Percentiles rank a stretch among this genome's conserved stretches.
These are phyloP conservation scores for Halcyon leucocephala DNA, from an alignment of 2,797 vertebrate species.

Conservation along the genomic window DNA sequence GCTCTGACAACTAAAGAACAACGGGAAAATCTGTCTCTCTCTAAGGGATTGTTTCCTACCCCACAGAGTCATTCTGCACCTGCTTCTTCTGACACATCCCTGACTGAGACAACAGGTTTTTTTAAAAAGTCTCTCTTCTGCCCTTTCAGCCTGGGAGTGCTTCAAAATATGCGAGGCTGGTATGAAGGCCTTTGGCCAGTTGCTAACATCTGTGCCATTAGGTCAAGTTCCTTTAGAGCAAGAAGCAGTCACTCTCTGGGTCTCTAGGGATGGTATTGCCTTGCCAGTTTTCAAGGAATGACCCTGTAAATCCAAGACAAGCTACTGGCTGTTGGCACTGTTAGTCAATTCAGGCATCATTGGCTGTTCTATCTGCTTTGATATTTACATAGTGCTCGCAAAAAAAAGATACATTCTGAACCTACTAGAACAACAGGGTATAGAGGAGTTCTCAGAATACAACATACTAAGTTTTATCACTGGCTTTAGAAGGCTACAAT, in stretches of 20 bases:
- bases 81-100: neutral
- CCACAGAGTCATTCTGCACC: neutral
- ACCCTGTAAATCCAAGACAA: neutral
- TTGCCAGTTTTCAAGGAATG: neutral
- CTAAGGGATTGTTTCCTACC: neutral
- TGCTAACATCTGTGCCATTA: neutral
- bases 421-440: accelerated
- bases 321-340: neutral
- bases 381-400: neutral
- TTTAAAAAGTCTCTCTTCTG: neutral
- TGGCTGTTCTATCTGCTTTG: neutral
- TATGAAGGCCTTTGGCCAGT: neutral
- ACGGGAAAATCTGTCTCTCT: neutral
- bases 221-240: neutral
- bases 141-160: neutral
- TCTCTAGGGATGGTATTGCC: neutral
- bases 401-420: neutral
- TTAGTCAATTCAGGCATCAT: neutral
- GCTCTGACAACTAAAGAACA: neutral
- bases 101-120: neutral
- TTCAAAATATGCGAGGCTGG: neutral
- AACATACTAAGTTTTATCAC: accelerated
- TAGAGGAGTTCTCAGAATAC: neutral
- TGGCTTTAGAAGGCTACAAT: neutral
- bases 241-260: neutral